Conservation (phyloP, 2,888 invertebrate genomes). For the Stictocephala bisonia region DNA sequence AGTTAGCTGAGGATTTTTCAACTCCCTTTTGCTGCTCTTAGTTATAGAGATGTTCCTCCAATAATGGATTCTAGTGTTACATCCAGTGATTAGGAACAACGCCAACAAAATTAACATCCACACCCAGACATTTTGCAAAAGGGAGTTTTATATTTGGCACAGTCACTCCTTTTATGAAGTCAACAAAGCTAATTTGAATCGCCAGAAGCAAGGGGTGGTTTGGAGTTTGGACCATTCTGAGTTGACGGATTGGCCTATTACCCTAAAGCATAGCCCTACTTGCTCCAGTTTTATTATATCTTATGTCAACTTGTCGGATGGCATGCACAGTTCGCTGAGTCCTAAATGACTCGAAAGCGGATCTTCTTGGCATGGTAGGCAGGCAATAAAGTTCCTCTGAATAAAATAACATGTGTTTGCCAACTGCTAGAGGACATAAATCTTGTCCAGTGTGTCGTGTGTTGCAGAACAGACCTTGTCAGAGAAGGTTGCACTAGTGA, state of each 20-base stretch:
- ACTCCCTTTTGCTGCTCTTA: too few relatives aligned
- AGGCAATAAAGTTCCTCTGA: conserved; percentile 28
- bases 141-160: too few relatives aligned
- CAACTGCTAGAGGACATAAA: too few relatives aligned
- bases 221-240: conserved; percentile 16
- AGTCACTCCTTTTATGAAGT: conserved; percentile 34
- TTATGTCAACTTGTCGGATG: conserved; percentile 34
- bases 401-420: conserved; percentile 38
- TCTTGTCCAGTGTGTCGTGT: too few relatives aligned
- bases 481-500: too few relatives aligned
- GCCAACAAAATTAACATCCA: too few relatives aligned
- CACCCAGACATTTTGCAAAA: too few relatives aligned
- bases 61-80: too few relatives aligned
- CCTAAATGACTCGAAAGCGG: conserved; percentile 35
- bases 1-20: too few relatives aligned
- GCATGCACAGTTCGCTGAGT: conserved; percentile 33
- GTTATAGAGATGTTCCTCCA: too few relatives aligned
- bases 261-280: neutral
- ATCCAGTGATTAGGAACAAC: too few relatives aligned
- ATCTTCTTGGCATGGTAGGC: conserved; percentile 31
- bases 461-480: too few relatives aligned
- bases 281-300: conserved; percentile 34
- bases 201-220: conserved; percentile 1
- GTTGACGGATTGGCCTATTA: conserved; percentile 29
- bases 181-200: conserved; percentile 31